These are phyloP conservation scores for Leuctra nigra DNA, from an alignment of 2,888 invertebrate species.

Conservation along the genomic window DNA sequence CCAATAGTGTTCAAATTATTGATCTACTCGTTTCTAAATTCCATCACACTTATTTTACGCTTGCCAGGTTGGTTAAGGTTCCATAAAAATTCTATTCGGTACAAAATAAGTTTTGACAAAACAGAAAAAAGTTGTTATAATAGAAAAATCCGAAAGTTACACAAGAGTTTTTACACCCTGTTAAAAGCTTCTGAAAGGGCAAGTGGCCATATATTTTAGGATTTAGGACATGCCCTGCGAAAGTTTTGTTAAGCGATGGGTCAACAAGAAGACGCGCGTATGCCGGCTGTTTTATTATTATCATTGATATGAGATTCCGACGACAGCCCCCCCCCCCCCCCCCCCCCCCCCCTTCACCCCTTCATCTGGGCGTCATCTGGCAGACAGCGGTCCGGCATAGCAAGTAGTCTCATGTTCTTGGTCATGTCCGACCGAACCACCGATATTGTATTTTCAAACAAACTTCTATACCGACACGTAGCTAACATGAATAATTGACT, in stretches of 20 bases:
- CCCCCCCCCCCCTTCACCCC: background rate
- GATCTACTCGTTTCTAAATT: no score
- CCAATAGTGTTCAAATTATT: no score
- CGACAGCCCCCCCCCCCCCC: background rate
- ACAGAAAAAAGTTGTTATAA: no score
- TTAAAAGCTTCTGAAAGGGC: background rate
- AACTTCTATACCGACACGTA: slow-evolving; percentile 3
- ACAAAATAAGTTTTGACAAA: no score
- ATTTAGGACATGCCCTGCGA: background rate
- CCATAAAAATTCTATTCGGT: no score
- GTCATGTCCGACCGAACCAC: background rate
- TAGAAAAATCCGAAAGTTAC: no score
- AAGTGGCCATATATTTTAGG: background rate
- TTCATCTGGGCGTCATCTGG: slow-evolving; percentile 7
- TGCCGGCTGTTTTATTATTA: slow-evolving; percentile 19
- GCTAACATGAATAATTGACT: slow-evolving; percentile 8
- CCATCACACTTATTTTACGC: no score
- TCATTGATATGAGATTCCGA: slow-evolving; percentile 21
- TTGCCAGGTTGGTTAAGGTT: no score
- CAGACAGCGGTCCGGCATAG: slow-evolving; percentile 1
- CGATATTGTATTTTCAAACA: slow-evolving; percentile 5
- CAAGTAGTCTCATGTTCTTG: background rate
- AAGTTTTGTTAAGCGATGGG: no score
- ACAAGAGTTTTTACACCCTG: no score
- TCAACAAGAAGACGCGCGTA: no score